Conservation (phyloP, 2,888 invertebrate species). For the Oxytorus armatus region DNA sequence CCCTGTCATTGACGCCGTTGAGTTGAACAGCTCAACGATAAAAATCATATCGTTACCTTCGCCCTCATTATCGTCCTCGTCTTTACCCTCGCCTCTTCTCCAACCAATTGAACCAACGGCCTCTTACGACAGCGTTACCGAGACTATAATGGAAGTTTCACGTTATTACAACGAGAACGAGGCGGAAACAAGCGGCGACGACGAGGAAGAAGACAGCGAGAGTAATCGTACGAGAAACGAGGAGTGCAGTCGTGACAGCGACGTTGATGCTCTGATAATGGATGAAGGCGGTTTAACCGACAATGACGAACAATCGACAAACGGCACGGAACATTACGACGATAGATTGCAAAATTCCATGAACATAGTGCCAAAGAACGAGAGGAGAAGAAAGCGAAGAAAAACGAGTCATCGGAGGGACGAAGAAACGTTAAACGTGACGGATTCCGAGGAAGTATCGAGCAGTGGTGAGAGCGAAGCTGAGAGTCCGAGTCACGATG, state of each 20-base stretch:
- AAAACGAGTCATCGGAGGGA: conserved; percentile 36
- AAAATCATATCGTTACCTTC: conserved; percentile 39
- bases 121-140: conserved; percentile 77
- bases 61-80: conserved; percentile 31
- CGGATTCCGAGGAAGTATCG: conserved; percentile 25
- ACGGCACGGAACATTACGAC: conserved; percentile 43
- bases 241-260: conserved; percentile 50
- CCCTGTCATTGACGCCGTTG: not conserved
- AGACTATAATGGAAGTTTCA: conserved; percentile 79
- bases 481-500: conserved; percentile 40
- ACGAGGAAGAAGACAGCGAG: conserved; percentile 47
- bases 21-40: conserved; percentile 30
- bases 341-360: conserved; percentile 53
- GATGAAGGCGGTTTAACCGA: conserved; percentile 73
- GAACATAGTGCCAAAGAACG: conserved; percentile 25
- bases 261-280: conserved; percentile 57
- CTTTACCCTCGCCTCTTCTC: conserved; percentile 56
- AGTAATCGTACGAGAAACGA: conserved; percentile 15
- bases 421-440: conserved; percentile 15
- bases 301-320: conserved; percentile 71
- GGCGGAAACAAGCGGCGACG: conserved; percentile 67
- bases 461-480: conserved; percentile 17
- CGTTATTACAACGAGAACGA: conserved; percentile 64
- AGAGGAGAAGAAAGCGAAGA: conserved; percentile 53
- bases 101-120: conserved; percentile 27